Percentiles rank a stretch among this genome's conserved stretches.
phyloP scores from a whole-genome alignment of 2,113 vertebrate species.

The Cinclus cinclus region DNA sequence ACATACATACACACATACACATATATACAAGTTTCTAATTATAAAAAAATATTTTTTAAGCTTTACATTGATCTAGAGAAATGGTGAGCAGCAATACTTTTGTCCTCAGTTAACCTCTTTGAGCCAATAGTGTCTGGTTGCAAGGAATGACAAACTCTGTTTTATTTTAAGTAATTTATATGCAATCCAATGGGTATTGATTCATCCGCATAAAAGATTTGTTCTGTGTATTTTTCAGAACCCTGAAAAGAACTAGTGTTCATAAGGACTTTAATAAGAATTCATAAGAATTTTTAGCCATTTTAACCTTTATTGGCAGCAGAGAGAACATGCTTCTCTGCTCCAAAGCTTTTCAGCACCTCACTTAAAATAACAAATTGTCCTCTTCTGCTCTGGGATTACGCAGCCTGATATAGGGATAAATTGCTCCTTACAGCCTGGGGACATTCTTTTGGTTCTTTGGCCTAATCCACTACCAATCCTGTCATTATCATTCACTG shows the following conservation, averaged over 20 bases:
- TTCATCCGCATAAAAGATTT: not conserved
- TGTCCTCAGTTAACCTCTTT: not conserved
- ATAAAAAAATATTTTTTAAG: not conserved
- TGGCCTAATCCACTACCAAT: not conserved
- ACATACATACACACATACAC: no score
- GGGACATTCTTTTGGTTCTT: not conserved
- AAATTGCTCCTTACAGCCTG: conserved; percentile 4
- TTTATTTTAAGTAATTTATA: not conserved
- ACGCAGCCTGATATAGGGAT: not conserved
- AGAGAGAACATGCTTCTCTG: not conserved
- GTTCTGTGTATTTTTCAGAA: not conserved
- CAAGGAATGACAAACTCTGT: not conserved
- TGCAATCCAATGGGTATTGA: not conserved
- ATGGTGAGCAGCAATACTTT: not conserved
- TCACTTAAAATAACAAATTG: conserved; percentile 34
- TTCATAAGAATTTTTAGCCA: not conserved
- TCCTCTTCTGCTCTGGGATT: not conserved
- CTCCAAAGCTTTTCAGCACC: not conserved
- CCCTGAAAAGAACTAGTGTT: not conserved
- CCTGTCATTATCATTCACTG: not conserved
- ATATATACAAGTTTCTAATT: not conserved
- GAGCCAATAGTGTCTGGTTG: not conserved
- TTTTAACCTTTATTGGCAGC: not conserved
- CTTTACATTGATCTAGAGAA: not conserved
- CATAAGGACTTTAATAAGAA: not conserved